Conservation (phyloP, 2,113 vertebrate species). For the Strix aluco region DNA sequence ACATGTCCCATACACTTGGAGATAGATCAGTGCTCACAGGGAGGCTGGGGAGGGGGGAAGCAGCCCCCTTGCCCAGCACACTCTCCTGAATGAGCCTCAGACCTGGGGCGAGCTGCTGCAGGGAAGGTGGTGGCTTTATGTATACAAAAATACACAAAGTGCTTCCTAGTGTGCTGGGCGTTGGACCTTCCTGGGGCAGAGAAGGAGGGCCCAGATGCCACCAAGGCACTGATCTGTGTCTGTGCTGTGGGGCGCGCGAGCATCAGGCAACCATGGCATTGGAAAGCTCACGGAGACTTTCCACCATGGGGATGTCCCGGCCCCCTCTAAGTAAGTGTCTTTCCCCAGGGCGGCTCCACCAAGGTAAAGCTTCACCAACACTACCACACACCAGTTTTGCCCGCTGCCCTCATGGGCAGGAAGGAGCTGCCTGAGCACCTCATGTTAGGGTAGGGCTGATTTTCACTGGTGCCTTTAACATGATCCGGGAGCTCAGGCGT, state of each 20-base stretch:
- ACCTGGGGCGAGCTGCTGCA: not conserved
- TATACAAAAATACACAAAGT: not conserved
- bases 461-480: not conserved
- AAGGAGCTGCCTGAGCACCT: not conserved
- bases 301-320: accelerated
- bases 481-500: not conserved
- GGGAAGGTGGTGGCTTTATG: not conserved
- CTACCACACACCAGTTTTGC: accelerated
- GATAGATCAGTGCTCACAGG: not conserved
- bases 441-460: accelerated
- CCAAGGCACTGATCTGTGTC: not conserved
- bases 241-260: accelerated
- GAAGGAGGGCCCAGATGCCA: not conserved
- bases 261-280: accelerated
- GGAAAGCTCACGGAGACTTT: not conserved
- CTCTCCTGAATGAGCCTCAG: not conserved
- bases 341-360: accelerated
- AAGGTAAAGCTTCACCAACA: accelerated
- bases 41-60: not conserved
- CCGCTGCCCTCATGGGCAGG: accelerated
- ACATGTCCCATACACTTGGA: not conserved
- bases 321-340: not conserved
- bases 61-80: not conserved
- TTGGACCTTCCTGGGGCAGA: not conserved
- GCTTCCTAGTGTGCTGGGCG: not conserved